These are phyloP conservation scores for Halcyon leucocephala DNA, from an alignment of 2,797 vertebrate genomes.

Conservation along the genomic window DNA sequence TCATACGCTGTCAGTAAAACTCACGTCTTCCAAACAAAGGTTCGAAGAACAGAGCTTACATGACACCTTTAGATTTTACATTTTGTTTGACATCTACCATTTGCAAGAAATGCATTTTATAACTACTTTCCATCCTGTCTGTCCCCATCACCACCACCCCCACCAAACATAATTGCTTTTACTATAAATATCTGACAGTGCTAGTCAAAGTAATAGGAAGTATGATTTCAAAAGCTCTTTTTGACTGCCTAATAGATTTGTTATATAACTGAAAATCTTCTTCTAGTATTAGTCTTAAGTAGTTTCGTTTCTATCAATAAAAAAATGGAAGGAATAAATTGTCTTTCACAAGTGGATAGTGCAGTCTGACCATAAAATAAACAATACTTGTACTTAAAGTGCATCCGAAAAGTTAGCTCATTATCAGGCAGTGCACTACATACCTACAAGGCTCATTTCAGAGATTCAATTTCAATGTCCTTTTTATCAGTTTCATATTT, in stretches of 20 bases:
- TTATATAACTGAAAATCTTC: background rate
- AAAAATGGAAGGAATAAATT: background rate
- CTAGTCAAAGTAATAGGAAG: conserved; percentile 23
- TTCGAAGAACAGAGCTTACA: conserved; percentile 30
- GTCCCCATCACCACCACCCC: conserved; percentile 33
- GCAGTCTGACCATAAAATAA: background rate
- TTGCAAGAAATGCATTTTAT: conserved; percentile 38
- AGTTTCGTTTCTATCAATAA: background rate
- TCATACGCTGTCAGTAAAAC: conserved; percentile 39
- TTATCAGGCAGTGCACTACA: background rate
- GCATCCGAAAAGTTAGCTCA: background rate
- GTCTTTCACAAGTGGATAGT: background rate
- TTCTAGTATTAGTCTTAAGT: background rate
- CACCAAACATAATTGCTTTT: conserved; percentile 57
- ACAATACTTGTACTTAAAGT: background rate
- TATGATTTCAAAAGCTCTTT: conserved; percentile 25
- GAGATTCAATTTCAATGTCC: background rate
- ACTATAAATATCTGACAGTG: conserved; percentile 54
- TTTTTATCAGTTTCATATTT: background rate
- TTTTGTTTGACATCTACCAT: conserved; percentile 59
- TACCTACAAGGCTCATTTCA: background rate
- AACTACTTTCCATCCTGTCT: conserved; percentile 35
- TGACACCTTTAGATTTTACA: conserved; percentile 39
- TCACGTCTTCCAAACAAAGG: conserved; percentile 27
- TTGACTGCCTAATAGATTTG: conserved; percentile 15